Evolutionary conservation across 2,888 invertebrate genomes (phyloP), one percentile per base, ranked within the genome.

Genomic region (Malthinus seriepunctatus): DNA sequence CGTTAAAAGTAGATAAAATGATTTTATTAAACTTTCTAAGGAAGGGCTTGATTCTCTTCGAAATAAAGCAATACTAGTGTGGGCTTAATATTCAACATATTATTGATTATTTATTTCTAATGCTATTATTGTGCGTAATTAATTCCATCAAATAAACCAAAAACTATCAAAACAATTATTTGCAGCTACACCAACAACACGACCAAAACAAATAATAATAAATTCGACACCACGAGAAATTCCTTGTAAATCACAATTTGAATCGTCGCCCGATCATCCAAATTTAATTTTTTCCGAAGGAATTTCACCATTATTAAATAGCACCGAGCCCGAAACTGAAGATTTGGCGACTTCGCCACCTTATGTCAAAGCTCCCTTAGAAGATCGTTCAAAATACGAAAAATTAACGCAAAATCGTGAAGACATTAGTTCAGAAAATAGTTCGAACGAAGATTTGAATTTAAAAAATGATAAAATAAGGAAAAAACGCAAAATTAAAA

Each of bases 311-410:
- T 66, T 81, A 5, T 69, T 81, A 34, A 73, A 73, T 3, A 73
- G 71, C 44, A 73, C 77, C 5, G 76, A 74, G 65, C 74, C 77
- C 0, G 72, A 73, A 54, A 63, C 53, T 1, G 60, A 60, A 10
- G 66, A 64, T 32, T 52, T 63, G 46, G 75, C 74, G 32, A 72
- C 74, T 34, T 79, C 83, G 10, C 78, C 84, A 48, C 81, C 82
- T 0, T 87, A 85, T 71, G 83, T 86, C 0, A 83, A 84, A 66
- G 82, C 85, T 0, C 88, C 88, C 0, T 66, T 86, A 3, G 88
- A 89, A 69, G 88, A 89, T 73, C 82, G 90, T 32, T 88, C 89
- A 12, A 90, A 89, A 69, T 91, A 91, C 71, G 89, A 90, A 70
- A 90, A 91, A 73, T 78, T 91, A 45, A 83, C 86, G 1, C 85